Base-by-base conservation (phyloP, 2,888 invertebrate genomes). In the Hoplodrina blanda region DNA sequence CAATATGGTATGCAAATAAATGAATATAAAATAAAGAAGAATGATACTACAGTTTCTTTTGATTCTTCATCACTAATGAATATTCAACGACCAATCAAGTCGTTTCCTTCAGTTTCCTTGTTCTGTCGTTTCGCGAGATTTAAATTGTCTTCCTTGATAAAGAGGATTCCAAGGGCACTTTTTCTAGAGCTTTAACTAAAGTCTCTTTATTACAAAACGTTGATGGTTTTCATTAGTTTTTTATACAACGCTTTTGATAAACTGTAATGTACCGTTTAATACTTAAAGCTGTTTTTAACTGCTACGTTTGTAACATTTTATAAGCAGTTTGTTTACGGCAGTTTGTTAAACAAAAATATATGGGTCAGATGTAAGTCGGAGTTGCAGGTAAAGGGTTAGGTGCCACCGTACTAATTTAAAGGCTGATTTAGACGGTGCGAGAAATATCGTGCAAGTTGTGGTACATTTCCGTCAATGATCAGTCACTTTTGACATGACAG, bases 61-160 rank as follows among this genome's bases (percentile, higher is more conserved):
- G 37, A 50, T 37, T 73, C 44, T 54, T 50, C 20, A 53, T 7
- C 15, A 0, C 15, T 60, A 49, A 55, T 80, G 50, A 66, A 80
- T 74, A 80, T 74, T 75, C 19, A 74, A 25, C 33, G 11, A 25
- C 17, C 17, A 54, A 50, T 52, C 20, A 46, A 62, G 37, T 33
- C 25, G 15, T 54, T 46, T 37, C 30, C 54, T 30, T 78, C 2
- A 15, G n/a, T 50, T 52, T 50, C 17, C 7, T 49, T 53, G 25
- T 63, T 25, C 10, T 10, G 15, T 37, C 11, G 3, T 57, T 15
- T 70, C 44, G 17, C 1, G 50, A 33, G 5, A 57, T 56, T 46
- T 33, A 53, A 62, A n/a, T 54, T 54, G 33, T 46, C 33, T 61
- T 37, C 37, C 15, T 8, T 33, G 15, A 37, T 8, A 33, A 65